Evolutionary conservation across 2,888 invertebrate genomes (phyloP).

Genomic region (Eupithecia centaureata): DNA sequence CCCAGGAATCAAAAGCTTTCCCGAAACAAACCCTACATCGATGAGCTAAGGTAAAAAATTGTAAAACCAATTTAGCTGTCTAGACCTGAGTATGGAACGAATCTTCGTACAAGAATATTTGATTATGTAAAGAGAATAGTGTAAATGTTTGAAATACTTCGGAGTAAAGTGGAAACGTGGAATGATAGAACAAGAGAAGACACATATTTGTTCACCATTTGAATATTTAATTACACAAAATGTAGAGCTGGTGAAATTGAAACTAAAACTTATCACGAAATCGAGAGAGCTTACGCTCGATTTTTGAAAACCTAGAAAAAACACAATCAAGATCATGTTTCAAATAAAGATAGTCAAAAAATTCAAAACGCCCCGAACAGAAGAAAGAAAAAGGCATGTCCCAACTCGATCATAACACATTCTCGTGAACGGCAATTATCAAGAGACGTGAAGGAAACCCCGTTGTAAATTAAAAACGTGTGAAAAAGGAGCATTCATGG

Average conservation of each 20-base stretch:
- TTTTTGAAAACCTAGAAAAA: background rate
- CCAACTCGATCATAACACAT: constrained; percentile 52
- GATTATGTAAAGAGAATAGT: constrained; percentile 73
- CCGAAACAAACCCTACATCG: constrained; percentile 10
- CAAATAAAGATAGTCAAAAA: background rate
- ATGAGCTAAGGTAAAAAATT: constrained; percentile 10
- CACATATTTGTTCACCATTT: constrained; percentile 34
- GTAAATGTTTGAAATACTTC: constrained; percentile 48
- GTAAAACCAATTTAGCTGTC: constrained; percentile 45
- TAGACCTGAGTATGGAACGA: constrained; percentile 60
- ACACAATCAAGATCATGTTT: background rate
- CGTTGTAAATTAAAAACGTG: constrained; percentile 78
- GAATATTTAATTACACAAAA: constrained; percentile 28
- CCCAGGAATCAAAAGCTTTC: background rate
- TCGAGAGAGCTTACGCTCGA: background rate
- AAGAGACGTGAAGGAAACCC: constrained; percentile 66
- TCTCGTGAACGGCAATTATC: constrained; percentile 63
- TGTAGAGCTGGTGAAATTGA: background rate
- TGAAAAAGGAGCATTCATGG: constrained; percentile 73
- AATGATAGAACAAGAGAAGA: constrained; percentile 15
- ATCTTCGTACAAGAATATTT: constrained; percentile 73
- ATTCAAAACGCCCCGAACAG: constrained; percentile 22
- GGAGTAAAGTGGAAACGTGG: constrained; percentile 26
- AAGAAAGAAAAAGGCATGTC: constrained; percentile 19
- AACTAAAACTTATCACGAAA: background rate